These are phyloP conservation scores for Uria aalge DNA, from an alignment of 2,113 vertebrate species.

Conservation along the genomic window DNA sequence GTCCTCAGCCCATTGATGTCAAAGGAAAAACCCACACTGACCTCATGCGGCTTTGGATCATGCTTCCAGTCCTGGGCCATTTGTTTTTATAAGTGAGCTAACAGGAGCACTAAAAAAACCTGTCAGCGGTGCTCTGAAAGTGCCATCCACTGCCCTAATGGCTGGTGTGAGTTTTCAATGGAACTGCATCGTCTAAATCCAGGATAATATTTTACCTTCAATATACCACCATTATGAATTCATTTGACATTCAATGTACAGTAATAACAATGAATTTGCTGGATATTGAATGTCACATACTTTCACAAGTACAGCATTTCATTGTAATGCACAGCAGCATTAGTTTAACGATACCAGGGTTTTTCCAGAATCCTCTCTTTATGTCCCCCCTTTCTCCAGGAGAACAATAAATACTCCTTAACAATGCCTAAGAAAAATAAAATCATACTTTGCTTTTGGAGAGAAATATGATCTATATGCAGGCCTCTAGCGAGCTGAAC, in stretches of 20 bases:
- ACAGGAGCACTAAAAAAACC: not conserved
- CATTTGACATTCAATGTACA: slow-evolving; percentile 42
- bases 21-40: slow-evolving; percentile 61
- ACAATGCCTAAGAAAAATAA: slow-evolving; percentile 11
- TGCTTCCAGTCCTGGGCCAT: not conserved
- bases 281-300: slow-evolving; percentile 31
- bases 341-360: not conserved
- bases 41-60: slow-evolving; percentile 36
- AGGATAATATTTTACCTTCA: slow-evolving; percentile 36
- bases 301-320: not conserved
- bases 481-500: not conserved
- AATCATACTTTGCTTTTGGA: slow-evolving; percentile 18
- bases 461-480: not conserved
- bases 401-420: slow-evolving; percentile 48
- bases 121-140: not conserved
- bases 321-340: slow-evolving; percentile 11
- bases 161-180: not conserved
- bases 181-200: not conserved
- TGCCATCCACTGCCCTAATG: not conserved
- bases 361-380: slow-evolving; percentile 27
- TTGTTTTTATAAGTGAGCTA: slow-evolving; percentile 37
- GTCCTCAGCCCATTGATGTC: slow-evolving; percentile 30
- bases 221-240: slow-evolving; percentile 1
- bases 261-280: slow-evolving; percentile 56
- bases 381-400: not conserved